Conservation (phyloP, 1,140 invertebrate species). For the Homarus americanus region DNA sequence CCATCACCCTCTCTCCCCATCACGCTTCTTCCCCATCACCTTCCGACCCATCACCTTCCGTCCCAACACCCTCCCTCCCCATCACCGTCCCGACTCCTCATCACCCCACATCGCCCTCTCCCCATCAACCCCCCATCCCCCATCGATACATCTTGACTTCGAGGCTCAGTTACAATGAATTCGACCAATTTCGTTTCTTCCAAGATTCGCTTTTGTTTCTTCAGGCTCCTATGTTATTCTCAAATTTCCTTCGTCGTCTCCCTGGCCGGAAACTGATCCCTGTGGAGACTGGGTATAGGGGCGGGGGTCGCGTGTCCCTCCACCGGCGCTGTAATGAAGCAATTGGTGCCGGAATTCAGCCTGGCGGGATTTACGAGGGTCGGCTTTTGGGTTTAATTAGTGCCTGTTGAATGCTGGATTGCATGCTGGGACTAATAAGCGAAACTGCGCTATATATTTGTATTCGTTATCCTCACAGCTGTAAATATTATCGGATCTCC, state of each 20-base stretch:
- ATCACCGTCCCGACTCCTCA: no score
- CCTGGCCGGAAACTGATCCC: constrained; percentile 8
- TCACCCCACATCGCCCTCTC: background rate
- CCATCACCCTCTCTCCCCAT: background rate
- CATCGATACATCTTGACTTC: background rate
- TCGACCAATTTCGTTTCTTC: constrained; percentile 36
- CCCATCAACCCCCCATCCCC: background rate
- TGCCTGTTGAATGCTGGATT: constrained; percentile 67
- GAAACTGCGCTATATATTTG: constrained; percentile 53
- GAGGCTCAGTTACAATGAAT: constrained; percentile 3
- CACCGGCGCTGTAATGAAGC: constrained; percentile 52
- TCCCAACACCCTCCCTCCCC: background rate
- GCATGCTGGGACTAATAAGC: constrained; percentile 57
- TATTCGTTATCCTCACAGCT: constrained; percentile 27
- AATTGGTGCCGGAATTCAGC: constrained; percentile 63
- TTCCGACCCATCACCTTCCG: background rate
- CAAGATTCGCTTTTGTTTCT: constrained; percentile 35
- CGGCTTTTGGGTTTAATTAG: constrained; percentile 65
- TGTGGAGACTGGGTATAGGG: background rate
- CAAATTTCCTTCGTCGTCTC: constrained; percentile 10
- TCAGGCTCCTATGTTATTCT: constrained; percentile 57
- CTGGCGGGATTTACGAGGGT: constrained; percentile 55
- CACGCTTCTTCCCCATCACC: background rate
- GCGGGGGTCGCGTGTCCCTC: background rate
- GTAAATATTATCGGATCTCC: constrained; percentile 43